These are phyloP conservation scores for Agriopis aurantiaria DNA, from an alignment of 2,888 invertebrate species.

Conservation along the genomic window DNA sequence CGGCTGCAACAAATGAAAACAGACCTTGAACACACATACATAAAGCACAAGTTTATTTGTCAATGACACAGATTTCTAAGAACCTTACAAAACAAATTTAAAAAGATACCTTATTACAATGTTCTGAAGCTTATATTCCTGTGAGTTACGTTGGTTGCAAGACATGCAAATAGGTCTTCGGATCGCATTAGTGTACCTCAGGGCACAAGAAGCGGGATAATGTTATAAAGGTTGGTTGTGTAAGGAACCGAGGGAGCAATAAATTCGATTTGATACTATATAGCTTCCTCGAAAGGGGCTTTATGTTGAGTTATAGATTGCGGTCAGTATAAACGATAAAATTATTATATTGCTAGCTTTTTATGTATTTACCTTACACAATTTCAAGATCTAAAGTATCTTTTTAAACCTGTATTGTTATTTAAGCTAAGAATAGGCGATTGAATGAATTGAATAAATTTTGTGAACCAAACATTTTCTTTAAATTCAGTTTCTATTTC, in stretches of 20 bases:
- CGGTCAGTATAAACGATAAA: constrained; percentile 4
- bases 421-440: too few relatives aligned
- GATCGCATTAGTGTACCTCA: constrained; percentile 39
- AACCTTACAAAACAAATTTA: background rate
- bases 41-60: background rate
- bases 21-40: background rate
- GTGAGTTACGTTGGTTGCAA: constrained; percentile 5
- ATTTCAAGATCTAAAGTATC: too few relatives aligned
- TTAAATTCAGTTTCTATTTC: too few relatives aligned
- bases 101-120: background rate
- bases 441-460: too few relatives aligned
- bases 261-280: constrained; percentile 26
- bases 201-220: constrained; percentile 29
- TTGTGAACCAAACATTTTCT: too few relatives aligned
- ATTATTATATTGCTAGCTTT: background rate
- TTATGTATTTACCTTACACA: background rate
- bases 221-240: constrained; percentile 28
- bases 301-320: constrained; percentile 14
- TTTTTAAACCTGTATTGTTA: too few relatives aligned
- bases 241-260: constrained; percentile 27
- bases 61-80: background rate
- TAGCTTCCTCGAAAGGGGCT: constrained; percentile 17
- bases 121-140: background rate
- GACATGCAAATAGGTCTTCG: constrained; percentile 31
- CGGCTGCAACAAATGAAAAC: constrained; percentile 87